Conservation (phyloP, 2,888 invertebrate species). For the Asteroscopus sphinx region DNA sequence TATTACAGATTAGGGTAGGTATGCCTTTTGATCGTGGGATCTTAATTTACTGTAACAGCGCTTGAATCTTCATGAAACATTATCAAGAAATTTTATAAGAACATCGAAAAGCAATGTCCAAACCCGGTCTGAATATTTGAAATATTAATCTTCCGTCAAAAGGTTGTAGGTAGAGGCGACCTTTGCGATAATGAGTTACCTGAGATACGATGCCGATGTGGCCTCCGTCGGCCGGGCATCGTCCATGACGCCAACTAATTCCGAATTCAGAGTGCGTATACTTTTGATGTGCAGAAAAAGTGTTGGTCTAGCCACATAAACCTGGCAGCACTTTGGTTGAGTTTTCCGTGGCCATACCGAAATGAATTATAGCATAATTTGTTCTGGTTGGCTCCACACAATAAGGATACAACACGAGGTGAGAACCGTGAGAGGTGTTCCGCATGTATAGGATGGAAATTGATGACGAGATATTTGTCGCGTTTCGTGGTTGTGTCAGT, state of each 20-base stretch:
- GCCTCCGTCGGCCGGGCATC: conserved; percentile 5
- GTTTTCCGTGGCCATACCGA: conserved; percentile 62
- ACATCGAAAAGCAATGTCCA: conserved; percentile 6
- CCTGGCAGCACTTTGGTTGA: conserved; percentile 55
- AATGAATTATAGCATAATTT: conserved; percentile 78
- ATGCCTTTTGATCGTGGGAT: conserved; percentile 16
- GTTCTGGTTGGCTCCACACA: conserved; percentile 68
- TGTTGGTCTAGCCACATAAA: conserved; percentile 57
- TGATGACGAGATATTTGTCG: conserved; percentile 69
- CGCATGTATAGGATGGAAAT: conserved; percentile 68
- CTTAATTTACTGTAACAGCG: conserved; percentile 6
- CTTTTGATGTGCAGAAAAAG: conserved; percentile 61
- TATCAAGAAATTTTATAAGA: conserved; percentile 9
- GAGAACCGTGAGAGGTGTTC: conserved; percentile 66
- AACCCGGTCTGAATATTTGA: conserved; percentile 16
- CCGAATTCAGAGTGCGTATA: conserved; percentile 54
- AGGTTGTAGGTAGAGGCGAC: conserved; percentile 7
- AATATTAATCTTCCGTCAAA: conserved; percentile 23
- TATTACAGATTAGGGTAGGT: conserved; percentile 38
- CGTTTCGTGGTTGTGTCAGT: conserved; percentile 24
- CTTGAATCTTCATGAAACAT: conserved; percentile 6
- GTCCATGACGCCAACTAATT: conserved; percentile 43
- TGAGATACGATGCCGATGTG: conserved; percentile 30
- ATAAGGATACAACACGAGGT: conserved; percentile 69
- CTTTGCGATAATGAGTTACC: conserved; percentile 38